Evolutionary conservation across 2,888 invertebrate species (phyloP), one percentile per base, ranked within the genome.

Genomic region (Drosophila subsilvestris): DNA sequence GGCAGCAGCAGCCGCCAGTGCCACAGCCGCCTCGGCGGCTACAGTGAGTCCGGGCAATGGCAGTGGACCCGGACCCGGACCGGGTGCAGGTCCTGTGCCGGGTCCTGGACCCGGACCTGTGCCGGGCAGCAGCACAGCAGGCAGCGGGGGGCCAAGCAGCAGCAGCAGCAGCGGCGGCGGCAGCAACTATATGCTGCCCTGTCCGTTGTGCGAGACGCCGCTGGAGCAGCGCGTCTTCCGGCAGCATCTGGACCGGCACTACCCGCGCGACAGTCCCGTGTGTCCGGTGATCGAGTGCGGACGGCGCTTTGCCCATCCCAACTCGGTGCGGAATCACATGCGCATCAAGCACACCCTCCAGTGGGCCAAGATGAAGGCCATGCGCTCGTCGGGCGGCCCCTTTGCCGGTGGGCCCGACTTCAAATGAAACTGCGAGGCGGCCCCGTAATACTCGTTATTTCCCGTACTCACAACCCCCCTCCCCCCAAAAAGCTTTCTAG

Each of bases 241-340:
- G 70, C 94, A 94, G 58, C 97, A 97, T 92, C 94, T 97, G 87
- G 96, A 95, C 90, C 94, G 95, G 80, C 96, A 97, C 93, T 96
- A 97, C 93, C 97, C 97, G 73, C 94, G 96, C 88, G 97, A 96
- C 93, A 96, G 96, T 91, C 96, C 96, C 77, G 94, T 95, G 76
- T 97, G 96, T 93, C 97, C 97, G 45, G 96, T 96, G 61, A 93
- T 94, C 66, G 93, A 94, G 77, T 97, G 96, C 92, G 95, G 95
- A 60, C 94, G 96, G 75, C 93, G 94, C 80, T 97, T 96, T 92
- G 94, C 96, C 73, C 96, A 97, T 92, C 97, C 97, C 74, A 97
- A 97, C 93, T 96, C 96, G 66, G 97, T 97, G 80, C 94, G 96
- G 87, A 97, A 97, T 93, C 96, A 97, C 93, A 96, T 97, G 96